Base-by-base conservation (phyloP, 2,113 vertebrate species). In the Pluvianellus socialis region DNA sequence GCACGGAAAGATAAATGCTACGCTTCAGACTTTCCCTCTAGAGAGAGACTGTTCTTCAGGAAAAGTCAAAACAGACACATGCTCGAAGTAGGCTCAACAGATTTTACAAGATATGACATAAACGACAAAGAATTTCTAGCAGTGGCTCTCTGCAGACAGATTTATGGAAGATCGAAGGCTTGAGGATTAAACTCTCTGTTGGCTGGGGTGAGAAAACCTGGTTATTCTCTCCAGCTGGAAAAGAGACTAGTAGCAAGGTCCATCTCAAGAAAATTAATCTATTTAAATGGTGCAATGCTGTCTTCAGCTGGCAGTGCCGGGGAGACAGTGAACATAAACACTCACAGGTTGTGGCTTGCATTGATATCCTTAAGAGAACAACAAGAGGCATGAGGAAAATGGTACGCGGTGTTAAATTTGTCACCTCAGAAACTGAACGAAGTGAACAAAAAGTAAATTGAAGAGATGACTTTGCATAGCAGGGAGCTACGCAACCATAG, bases 21-120 rank as follows among this genome's bases (percentile, higher is more conserved):
- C 3, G 6, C 47, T 71, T 94, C 92, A 94, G 83, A 84, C 70
- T 92, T 96, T 96, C 79, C 79, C 92, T 94, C 81, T 79, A 92
- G 97, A 94, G 66, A 93, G 72, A 45, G 49, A 35, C 53, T 82
- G 88, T 96, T 95, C 91, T 97, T 95, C 83, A 90, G 88, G 66
- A 95, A 95, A 96, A 95, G 85, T 86, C 94, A 94, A 86, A 96
- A 24, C 86, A 97, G 84, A 88, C 86, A 92, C 95, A 97, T 47
- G 73, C 93, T 88, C 14, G 1, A 86, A 89, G 94, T 23, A 82
- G 59, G 79, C 86, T 90, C 94, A 92, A 92, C 80, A 67, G 88
- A 94, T 95, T 98, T 97, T 97, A 97, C 94, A 96, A 98, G 94
- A 92, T 96, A 89, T 97, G 97, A 97, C 95, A 93, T 94, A 95